Conservation (phyloP, 2,888 invertebrate species). For the Sesia apiformis region DNA sequence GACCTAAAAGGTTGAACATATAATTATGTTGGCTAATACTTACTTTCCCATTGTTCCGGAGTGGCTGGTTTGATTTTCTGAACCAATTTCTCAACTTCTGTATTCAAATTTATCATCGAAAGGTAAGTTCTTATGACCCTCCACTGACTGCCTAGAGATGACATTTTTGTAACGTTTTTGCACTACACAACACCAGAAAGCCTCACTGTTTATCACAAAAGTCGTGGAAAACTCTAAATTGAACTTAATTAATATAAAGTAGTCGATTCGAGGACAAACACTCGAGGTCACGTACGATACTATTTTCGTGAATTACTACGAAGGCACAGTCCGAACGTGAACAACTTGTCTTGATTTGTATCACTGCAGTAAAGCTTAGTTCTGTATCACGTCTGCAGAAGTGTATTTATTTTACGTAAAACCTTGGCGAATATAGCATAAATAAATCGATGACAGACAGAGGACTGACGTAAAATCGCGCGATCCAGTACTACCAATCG, state of each 20-base stretch:
- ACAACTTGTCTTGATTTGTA: slow-evolving; percentile 5
- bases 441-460: slow-evolving; percentile 48
- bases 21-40: slow-evolving; percentile 17
- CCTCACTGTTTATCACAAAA: background rate
- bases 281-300: slow-evolving; percentile 2
- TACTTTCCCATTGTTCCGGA: slow-evolving; percentile 62
- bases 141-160: slow-evolving; percentile 62
- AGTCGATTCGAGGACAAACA: background rate
- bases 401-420: slow-evolving; percentile 11
- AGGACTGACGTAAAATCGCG: slow-evolving; percentile 53
- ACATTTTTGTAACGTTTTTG: slow-evolving; percentile 25
- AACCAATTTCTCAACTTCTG: slow-evolving; percentile 54
- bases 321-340: slow-evolving; percentile 12
- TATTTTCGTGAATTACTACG: slow-evolving; percentile 1
- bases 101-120: slow-evolving; percentile 42
- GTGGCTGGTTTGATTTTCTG: slow-evolving; percentile 46
- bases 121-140: slow-evolving; percentile 54
- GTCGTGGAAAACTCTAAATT: slow-evolving; percentile 1
- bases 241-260: background rate
- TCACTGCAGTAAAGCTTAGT: background rate
- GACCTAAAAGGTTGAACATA: background rate
- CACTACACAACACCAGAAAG: background rate
- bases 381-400: slow-evolving; percentile 7
- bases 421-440: slow-evolving; percentile 31
- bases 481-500: slow-evolving; percentile 46